A percentile compares a stretch with the other conserved stretches of the same genome.
Conservation (phyloP, 2,113 vertebrate species). For the Eulemur macaco region DNA sequence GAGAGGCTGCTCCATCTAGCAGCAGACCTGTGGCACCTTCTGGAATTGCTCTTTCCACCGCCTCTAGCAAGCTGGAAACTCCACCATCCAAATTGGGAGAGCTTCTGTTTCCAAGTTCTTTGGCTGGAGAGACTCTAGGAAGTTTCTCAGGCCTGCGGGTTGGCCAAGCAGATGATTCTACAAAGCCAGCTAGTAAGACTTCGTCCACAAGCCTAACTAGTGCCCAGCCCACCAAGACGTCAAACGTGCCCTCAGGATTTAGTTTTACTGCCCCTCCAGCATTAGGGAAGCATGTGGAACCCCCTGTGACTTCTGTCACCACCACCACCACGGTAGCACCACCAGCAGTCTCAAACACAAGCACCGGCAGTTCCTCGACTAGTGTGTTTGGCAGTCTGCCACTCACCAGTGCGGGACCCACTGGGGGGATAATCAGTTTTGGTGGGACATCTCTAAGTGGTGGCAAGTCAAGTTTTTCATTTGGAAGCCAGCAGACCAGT, state of each 20-base stretch:
- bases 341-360: slow-evolving; percentile 48
- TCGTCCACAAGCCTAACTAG: slow-evolving; percentile 21
- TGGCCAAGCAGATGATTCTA: slow-evolving; percentile 89
- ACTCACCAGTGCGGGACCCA: slow-evolving; percentile 1
- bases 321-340: rapidly evolving
- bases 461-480: slow-evolving; percentile 82
- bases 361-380: slow-evolving; percentile 35
- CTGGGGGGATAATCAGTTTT: slow-evolving; percentile 81
- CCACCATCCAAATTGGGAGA: slow-evolving; percentile 83
- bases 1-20: slow-evolving; percentile 74
- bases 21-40: slow-evolving; percentile 60
- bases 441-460: slow-evolving; percentile 67
- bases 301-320: background rate
- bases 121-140: slow-evolving; percentile 92
- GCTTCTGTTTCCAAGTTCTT: slow-evolving; percentile 76
- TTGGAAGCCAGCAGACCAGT: slow-evolving; percentile 75
- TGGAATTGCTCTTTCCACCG: slow-evolving; percentile 60
- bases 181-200: slow-evolving; percentile 81
- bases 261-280: slow-evolving; percentile 77
- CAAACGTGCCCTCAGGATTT: slow-evolving; percentile 74
- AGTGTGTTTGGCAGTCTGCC: slow-evolving; percentile 76
- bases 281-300: slow-evolving; percentile 82
- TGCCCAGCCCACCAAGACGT: slow-evolving; percentile 71
- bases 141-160: slow-evolving; percentile 94
- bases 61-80: slow-evolving; percentile 81